Evolutionary conservation across 30 jellyfish, hydroid and myxozoan species (phyloP).

Genomic region (Hydractinia symbiolongicarpus): DNA sequence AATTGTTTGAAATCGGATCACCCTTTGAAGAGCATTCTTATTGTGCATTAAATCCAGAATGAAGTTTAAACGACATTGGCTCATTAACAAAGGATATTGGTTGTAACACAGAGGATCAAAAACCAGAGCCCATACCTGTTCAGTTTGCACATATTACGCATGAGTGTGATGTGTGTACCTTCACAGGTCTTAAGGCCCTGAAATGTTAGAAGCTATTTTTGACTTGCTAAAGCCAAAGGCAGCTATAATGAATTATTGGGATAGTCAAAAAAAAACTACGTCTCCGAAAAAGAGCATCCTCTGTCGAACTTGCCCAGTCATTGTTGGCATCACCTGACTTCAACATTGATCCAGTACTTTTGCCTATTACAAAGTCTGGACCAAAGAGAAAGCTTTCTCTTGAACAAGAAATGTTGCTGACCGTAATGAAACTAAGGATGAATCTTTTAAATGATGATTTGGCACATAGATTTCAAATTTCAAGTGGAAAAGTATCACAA

Average conservation of each 20-base stretch:
- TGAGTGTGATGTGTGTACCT: constrained; percentile 33
- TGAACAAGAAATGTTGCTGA: constrained; percentile 52
- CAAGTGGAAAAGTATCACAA: constrained; percentile 36
- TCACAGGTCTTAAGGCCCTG: too few species aligned
- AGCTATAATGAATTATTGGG: constrained; percentile 50
- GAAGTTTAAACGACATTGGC: too few species aligned
- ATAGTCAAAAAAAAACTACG: constrained; percentile 29
- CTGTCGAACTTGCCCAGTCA: constrained; percentile 12
- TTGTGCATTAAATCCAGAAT: too few species aligned
- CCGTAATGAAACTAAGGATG: constrained; percentile 39
- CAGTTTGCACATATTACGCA: constrained; percentile 35
- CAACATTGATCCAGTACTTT: constrained; percentile 16
- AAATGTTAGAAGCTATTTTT: too few species aligned
- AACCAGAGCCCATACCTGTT: constrained; percentile 6
- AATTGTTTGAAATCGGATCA: too few species aligned
- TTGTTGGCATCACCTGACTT: constrained; percentile 20
- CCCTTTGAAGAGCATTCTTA: too few species aligned
- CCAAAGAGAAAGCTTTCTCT: constrained; percentile 41
- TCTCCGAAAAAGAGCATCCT: constrained; percentile 11
- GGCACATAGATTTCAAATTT: constrained; percentile 44
- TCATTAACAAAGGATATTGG: too few species aligned
- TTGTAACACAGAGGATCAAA: too few species aligned
- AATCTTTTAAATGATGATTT: constrained; percentile 42
- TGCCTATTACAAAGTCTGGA: constrained; percentile 35
- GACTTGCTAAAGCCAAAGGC: constrained; percentile 8